Conservation (phyloP, 64 coral and sea anemone species). For the Trachythela sp. region DNA sequence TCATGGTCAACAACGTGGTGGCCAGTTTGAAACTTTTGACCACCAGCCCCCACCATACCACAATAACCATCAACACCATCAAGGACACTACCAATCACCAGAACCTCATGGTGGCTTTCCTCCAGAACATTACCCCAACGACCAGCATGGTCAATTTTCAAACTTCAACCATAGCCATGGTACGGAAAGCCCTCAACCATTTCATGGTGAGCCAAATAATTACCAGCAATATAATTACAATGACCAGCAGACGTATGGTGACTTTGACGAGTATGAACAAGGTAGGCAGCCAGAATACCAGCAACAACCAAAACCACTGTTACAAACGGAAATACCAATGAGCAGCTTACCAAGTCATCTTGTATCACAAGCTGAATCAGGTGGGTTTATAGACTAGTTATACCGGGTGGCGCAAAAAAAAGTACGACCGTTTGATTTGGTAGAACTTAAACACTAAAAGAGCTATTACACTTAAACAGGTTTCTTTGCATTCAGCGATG, state of each 20-base stretch:
- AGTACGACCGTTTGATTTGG: too few species aligned
- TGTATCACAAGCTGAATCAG: background rate
- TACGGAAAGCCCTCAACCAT: slow-evolving; percentile 13
- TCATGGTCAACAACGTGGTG: background rate
- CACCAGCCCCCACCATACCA: background rate
- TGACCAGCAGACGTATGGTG: background rate
- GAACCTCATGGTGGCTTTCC: background rate
- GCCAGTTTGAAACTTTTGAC: background rate
- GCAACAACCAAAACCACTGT: background rate
- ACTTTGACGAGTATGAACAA: background rate
- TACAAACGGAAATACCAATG: background rate
- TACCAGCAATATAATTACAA: slow-evolving; percentile 74
- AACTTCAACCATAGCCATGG: background rate
- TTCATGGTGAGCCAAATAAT: background rate
- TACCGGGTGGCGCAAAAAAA: too few species aligned
- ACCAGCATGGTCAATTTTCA: background rate
- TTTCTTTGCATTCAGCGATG: too few species aligned
- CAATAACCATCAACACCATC: background rate
- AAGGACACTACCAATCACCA: background rate
- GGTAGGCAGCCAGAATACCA: background rate
- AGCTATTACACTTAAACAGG: too few species aligned
- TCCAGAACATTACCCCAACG: background rate
- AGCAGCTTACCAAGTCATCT: background rate
- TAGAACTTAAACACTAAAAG: too few species aligned
- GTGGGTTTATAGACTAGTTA: background rate